phyloP scores from a whole-genome alignment of 2,113 vertebrate genomes.

The Pampusana beccarii region DNA sequence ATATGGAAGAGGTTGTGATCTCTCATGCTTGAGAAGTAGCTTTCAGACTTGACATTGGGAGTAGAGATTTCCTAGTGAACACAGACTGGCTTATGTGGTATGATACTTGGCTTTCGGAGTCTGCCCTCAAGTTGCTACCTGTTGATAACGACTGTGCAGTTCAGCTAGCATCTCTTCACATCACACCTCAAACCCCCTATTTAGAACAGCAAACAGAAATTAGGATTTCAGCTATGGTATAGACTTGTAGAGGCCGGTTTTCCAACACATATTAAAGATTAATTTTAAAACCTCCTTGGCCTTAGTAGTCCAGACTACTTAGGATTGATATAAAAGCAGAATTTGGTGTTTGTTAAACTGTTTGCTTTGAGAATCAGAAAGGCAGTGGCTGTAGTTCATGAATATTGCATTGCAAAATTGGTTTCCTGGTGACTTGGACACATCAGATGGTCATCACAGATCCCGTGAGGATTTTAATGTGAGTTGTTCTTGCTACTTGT shows the following conservation, averaged over 20 bases:
- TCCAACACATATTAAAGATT: background rate
- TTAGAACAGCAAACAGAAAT: background rate
- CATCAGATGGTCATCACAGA: background rate
- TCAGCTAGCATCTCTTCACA: background rate
- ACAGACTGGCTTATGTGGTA: background rate
- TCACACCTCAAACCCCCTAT: background rate
- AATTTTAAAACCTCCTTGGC: background rate
- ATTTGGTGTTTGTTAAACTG: background rate
- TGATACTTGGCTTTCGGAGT: background rate
- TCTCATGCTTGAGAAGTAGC: background rate
- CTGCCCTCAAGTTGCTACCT: background rate
- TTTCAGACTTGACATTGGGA: background rate
- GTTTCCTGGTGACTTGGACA: background rate
- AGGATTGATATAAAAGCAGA: background rate
- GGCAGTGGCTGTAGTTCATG: background rate
- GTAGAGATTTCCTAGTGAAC: background rate
- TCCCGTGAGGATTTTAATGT: background rate
- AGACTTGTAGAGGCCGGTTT: background rate
- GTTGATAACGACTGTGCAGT: background rate
- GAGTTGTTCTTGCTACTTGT: background rate
- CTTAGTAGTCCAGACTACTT: background rate
- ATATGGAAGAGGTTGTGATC: background rate
- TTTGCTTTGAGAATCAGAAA: conserved; percentile 1
- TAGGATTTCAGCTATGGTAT: background rate
- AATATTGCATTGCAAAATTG: background rate